These are phyloP conservation scores for Elgaria multicarinata DNA, from an alignment of 2,113 vertebrate genomes.

Conservation along the genomic window DNA sequence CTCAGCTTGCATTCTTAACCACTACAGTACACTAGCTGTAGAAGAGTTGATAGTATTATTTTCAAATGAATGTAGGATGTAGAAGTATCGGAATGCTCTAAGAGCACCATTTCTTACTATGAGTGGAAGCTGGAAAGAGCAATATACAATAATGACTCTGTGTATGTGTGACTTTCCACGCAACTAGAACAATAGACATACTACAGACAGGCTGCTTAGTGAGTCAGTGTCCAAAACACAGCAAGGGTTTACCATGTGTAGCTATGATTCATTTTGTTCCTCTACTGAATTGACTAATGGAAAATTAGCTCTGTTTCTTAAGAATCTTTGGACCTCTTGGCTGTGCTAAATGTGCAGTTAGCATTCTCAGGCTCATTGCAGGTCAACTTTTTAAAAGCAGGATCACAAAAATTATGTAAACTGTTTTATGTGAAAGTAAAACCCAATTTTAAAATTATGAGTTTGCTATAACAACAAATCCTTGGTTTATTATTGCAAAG, in stretches of 20 bases:
- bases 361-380: background rate
- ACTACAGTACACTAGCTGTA: background rate
- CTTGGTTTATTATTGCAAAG: background rate
- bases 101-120: rapidly evolving
- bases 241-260: constrained; percentile 25
- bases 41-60: background rate
- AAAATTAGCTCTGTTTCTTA: constrained; percentile 41
- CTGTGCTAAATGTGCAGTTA: constrained; percentile 59
- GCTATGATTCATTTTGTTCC: constrained; percentile 41
- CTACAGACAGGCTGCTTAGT: constrained; percentile 23
- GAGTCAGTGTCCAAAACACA: constrained; percentile 32
- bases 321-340: constrained; percentile 35
- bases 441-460: constrained; percentile 50
- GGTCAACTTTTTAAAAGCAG: constrained; percentile 54
- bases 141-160: rapidly evolving
- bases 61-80: background rate
- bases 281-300: constrained; percentile 47
- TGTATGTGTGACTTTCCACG: background rate
- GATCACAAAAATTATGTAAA: constrained; percentile 53
- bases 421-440: constrained; percentile 55
- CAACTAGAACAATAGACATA: background rate
- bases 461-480: constrained; percentile 67
- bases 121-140: constrained; percentile 18
- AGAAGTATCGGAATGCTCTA: background rate
- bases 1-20: background rate